These are phyloP conservation scores for Sebastiscus albofasciatus DNA, from an alignment of 2,797 vertebrate genomes.

Conservation along the genomic window DNA sequence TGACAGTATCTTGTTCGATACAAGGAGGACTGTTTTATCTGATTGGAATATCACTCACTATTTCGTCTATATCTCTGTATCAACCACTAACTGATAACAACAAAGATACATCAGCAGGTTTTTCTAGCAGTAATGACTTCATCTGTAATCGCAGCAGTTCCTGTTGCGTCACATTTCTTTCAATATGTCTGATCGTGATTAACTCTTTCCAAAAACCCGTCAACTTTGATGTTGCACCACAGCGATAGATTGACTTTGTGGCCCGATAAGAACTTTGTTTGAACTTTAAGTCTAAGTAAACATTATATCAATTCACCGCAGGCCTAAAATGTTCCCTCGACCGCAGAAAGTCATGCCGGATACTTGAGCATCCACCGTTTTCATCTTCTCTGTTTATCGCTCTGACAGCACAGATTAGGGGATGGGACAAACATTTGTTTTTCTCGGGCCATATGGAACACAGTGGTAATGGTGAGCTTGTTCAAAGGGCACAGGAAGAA, in stretches of 20 bases:
- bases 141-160: slow-evolving; percentile 11
- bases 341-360: slow-evolving; percentile 26
- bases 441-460: slow-evolving; percentile 16
- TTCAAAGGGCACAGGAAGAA: slow-evolving; percentile 44
- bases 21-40: slow-evolving; percentile 6
- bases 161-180: slow-evolving; percentile 2
- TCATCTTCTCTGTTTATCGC: slow-evolving; percentile 51
- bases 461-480: slow-evolving; percentile 38
- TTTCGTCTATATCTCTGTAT: neutral
- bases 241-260: slow-evolving; percentile 16
- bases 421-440: slow-evolving; percentile 49
- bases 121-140: slow-evolving; percentile 17
- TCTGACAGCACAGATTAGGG: slow-evolving; percentile 58
- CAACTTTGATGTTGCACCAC: slow-evolving; percentile 34
- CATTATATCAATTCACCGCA: slow-evolving; percentile 19
- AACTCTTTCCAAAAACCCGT: slow-evolving; percentile 20
- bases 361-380: slow-evolving; percentile 8
- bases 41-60: slow-evolving; percentile 17
- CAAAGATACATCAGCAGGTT: slow-evolving; percentile 15
- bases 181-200: slow-evolving; percentile 8
- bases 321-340: slow-evolving; percentile 13
- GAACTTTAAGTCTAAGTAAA: slow-evolving; percentile 40
- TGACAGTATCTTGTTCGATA: slow-evolving; percentile 9
- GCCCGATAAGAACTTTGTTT: slow-evolving; percentile 26
- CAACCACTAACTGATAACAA: slow-evolving; percentile 5